Conservation (phyloP, 2,113 vertebrate genomes). For the Morphnarchus princeps region DNA sequence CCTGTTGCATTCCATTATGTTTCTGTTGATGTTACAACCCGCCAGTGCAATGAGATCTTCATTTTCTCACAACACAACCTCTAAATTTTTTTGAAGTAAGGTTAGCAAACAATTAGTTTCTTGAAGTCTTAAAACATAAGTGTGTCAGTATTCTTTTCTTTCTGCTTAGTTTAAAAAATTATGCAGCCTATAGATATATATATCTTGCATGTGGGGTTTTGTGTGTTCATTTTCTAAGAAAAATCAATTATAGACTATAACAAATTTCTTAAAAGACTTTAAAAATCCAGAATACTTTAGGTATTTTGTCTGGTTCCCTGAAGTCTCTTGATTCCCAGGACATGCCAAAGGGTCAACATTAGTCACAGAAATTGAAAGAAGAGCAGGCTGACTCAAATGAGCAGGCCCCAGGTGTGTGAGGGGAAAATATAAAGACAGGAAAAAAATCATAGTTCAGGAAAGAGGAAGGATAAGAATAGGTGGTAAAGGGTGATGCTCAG, state of each 20-base stretch:
- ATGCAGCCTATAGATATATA: not conserved
- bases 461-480: not conserved
- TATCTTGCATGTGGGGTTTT: not conserved
- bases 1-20: not conserved
- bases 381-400: not conserved
- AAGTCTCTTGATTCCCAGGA: not conserved
- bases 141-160: not conserved
- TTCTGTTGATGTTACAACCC: not conserved
- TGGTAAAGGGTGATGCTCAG: not conserved
- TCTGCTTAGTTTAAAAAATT: not conserved
- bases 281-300: not conserved
- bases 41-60: not conserved
- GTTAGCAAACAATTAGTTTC: not conserved
- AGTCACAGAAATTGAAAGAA: not conserved
- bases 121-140: not conserved
- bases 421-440: not conserved
- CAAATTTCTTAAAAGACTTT: not conserved
- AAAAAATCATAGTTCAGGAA: not conserved
- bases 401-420: not conserved
- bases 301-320: not conserved
- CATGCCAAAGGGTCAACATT: not conserved
- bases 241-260: not conserved
- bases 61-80: not conserved
- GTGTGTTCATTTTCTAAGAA: not conserved
- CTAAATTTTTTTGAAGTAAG: not conserved